These are phyloP conservation scores for Pachliopta kotzebuea DNA, from an alignment of 2,888 invertebrate species.

Conservation along the genomic window DNA sequence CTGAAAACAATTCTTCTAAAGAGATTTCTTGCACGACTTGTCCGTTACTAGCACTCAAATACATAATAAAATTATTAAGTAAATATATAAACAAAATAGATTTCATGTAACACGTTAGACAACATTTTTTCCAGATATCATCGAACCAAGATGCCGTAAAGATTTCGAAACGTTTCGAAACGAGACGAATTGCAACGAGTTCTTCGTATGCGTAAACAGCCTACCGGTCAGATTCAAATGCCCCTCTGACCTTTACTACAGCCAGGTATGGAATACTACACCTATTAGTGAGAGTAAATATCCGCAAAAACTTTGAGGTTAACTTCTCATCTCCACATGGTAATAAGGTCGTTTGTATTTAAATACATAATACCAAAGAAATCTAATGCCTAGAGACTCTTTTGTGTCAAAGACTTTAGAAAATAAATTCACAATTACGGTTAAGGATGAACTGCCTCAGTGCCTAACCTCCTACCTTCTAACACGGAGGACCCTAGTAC, in stretches of 20 bases:
- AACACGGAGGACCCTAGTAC: too few relatives aligned
- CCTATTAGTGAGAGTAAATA: slow-evolving; percentile 2
- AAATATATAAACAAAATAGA: not conserved
- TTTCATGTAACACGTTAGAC: not conserved
- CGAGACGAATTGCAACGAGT: slow-evolving; percentile 82
- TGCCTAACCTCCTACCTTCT: too few relatives aligned
- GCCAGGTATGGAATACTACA: slow-evolving; percentile 66
- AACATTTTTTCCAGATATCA: slow-evolving; percentile 32
- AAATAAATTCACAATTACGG: too few relatives aligned
- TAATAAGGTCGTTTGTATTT: slow-evolving; percentile 17
- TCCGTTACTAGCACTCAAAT: too few relatives aligned
- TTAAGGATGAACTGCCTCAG: too few relatives aligned
- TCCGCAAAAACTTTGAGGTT: slow-evolving; percentile 22
- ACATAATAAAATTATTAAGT: too few relatives aligned
- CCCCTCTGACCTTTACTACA: slow-evolving; percentile 82
- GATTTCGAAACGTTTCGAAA: slow-evolving; percentile 83
- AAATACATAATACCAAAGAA: not conserved
- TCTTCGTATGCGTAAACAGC: slow-evolving; percentile 82
- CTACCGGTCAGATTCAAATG: slow-evolving; percentile 82
- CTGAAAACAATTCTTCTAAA: too few relatives aligned
- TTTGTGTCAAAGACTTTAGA: too few relatives aligned
- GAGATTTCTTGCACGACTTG: too few relatives aligned
- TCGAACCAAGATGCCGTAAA: slow-evolving; percentile 66
- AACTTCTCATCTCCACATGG: slow-evolving; percentile 16
- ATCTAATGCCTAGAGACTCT: too few relatives aligned